phyloP scores from a whole-genome alignment of 1,140 invertebrate species.

The Ceratina calcarata region DNA sequence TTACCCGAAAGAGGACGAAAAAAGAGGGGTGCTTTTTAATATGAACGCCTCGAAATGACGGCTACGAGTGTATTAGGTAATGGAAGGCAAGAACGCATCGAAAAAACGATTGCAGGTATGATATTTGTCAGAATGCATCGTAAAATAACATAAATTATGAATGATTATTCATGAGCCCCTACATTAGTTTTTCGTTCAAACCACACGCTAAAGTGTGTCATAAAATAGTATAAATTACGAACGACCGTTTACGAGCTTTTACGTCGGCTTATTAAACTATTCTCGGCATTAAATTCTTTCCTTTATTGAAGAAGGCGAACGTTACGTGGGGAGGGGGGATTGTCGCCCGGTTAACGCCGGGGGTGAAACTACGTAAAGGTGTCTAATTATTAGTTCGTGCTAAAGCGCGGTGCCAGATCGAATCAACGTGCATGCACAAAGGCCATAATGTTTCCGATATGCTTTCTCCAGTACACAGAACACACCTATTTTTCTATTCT shows the following conservation, averaged over 20 bases:
- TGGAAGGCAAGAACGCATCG: too few species aligned
- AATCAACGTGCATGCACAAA: conserved; percentile 71
- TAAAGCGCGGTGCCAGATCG: conserved; percentile 72
- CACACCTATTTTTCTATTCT: conserved; percentile 46
- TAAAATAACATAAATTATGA: too few species aligned
- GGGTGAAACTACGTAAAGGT: conserved; percentile 69
- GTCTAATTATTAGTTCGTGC: conserved; percentile 75
- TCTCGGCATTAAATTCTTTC: conserved; percentile 1
- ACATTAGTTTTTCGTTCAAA: too few species aligned
- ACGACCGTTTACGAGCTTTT: background rate
- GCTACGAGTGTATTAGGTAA: too few species aligned
- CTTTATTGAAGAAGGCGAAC: background rate
- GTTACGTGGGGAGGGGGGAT: conserved; percentile 9
- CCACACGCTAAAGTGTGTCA: too few species aligned
- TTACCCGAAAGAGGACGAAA: background rate
- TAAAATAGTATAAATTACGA: background rate
- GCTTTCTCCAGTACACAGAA: conserved; percentile 46
- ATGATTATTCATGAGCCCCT: too few species aligned
- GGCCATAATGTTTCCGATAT: conserved; percentile 71
- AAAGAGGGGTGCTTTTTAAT: background rate
- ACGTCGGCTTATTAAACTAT: background rate
- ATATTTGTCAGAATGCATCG: too few species aligned
- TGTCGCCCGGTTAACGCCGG: conserved; percentile 37
- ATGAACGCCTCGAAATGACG: too few species aligned
- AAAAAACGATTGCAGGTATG: too few species aligned